These are phyloP conservation scores for Micropoecilia bifurca DNA, from an alignment of 2,797 vertebrate genomes.

Conservation along the genomic window DNA sequence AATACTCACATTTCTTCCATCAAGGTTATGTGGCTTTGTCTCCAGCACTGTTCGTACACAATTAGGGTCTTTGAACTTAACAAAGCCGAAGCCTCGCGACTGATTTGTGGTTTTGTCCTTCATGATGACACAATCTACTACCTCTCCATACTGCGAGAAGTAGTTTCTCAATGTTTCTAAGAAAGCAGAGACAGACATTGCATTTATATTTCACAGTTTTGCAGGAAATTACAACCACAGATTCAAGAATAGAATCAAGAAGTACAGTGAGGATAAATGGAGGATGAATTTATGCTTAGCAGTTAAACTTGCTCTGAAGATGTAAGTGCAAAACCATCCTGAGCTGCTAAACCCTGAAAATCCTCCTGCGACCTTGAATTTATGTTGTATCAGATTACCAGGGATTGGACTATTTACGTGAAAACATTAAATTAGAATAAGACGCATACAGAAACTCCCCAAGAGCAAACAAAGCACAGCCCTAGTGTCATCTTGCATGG, in stretches of 20 bases:
- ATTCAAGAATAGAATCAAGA: constrained; percentile 28
- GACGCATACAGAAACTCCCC: constrained; percentile 8
- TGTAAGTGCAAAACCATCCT: constrained; percentile 10
- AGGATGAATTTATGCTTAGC: constrained; percentile 38
- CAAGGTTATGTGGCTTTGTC: constrained; percentile 97
- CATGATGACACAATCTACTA: constrained; percentile 99
- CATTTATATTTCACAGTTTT: constrained; percentile 15
- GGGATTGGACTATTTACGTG: constrained; percentile 2
- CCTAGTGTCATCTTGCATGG: constrained; percentile 31
- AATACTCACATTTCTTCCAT: constrained; percentile 97
- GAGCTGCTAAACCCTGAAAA: constrained; percentile 13
- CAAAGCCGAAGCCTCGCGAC: constrained; percentile 99
- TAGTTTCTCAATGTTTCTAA: constrained; percentile 98
- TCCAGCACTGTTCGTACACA: constrained; percentile 98
- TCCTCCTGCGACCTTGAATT: constrained; percentile 39
- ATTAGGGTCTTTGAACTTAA: constrained; percentile 99
- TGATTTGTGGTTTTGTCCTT: constrained; percentile 99
- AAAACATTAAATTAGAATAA: constrained; percentile 25
- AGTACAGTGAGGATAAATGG: constrained; percentile 20
- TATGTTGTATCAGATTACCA: constrained; percentile 10
- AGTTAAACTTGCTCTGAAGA: constrained; percentile 30
- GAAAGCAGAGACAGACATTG: constrained; percentile 50
- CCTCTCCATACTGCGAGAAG: constrained; percentile 99
- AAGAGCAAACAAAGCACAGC: constrained; percentile 44
- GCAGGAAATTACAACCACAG: constrained; percentile 16